Base-by-base conservation (phyloP, 2,113 vertebrate species). In the Onychorhynchus coronatus region DNA sequence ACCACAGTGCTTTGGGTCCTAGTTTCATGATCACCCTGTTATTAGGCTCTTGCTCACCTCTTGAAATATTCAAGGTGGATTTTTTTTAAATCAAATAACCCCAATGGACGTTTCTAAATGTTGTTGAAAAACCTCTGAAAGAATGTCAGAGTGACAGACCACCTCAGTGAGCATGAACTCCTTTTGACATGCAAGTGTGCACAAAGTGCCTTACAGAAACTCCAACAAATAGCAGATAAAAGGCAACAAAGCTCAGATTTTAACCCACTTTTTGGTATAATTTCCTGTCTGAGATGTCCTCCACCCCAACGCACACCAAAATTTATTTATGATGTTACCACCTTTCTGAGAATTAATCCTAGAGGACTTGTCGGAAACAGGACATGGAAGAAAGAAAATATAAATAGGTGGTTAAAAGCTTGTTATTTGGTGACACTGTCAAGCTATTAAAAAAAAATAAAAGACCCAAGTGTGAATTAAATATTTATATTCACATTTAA, bases 281-380 rank as follows among this genome's bases (percentile, higher is more conserved):
- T 76, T 80, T 62, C 90, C 41, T 62, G 5, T 53, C 42, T 67
- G n/a, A 58, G 15, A 39, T 62, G 7, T 72, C 24, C 52, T 79
- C n/a, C 8, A 71, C 21, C 3, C 13, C 31, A 33, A 4, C 30
- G 12, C 2, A 5, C 44, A 68, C 46, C 14, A 0, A 5, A n/a
- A 80, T 35, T 30, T 66, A 50, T n/a, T 76, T 62, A 62, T 4
- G 2, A 2, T 50, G 5, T 41, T 84, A n/a, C 6, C 12, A 59
- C 1, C 6, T 67, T 85, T 73, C 31, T 53, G 28, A 46, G 39
- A 85, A 62, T 24, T 70, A 72, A 27, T 80, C 23, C 5, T 17
- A 62, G 28, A 19, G 5, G 39, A n/a, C 19, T 52, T n/a, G 19
- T 27, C 8, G 37, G 11, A 80, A 67, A 62, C 2, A 71, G 1